Conservation (phyloP, 2,113 vertebrate genomes). For the Desmodus rotundus region DNA sequence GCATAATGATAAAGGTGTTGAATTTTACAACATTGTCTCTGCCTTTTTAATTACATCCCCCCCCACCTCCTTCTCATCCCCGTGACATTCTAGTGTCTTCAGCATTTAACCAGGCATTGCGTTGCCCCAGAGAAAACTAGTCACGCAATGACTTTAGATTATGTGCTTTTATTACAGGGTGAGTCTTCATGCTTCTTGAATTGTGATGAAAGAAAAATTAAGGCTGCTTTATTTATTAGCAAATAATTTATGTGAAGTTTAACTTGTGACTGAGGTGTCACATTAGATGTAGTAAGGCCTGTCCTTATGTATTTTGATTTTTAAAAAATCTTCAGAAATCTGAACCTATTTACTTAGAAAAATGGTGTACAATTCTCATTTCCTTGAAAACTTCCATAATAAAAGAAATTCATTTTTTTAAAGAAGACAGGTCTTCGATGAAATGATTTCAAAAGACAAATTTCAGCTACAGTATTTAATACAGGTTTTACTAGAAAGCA, state of each 20-base stretch:
- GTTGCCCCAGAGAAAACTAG: not conserved
- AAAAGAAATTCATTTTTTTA: not conserved
- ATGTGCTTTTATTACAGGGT: not conserved
- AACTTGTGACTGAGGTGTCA: not conserved
- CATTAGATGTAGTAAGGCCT: not conserved
- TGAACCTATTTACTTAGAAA: not conserved
- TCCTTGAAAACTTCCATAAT: not conserved
- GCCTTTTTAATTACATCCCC: constrained; percentile 4
- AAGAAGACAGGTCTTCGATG: not conserved
- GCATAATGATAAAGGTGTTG: constrained; percentile 2
- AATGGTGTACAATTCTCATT: not conserved
- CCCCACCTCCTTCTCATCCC: not conserved
- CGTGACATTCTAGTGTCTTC: not conserved
- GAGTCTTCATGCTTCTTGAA: not conserved
- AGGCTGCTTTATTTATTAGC: not conserved
- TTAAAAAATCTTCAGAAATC: not conserved
- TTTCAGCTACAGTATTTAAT: not conserved
- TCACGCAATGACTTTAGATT: fast-evolving
- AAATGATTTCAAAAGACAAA: not conserved
- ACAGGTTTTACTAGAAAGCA: not conserved
- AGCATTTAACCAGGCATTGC: not conserved
- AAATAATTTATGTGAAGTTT: not conserved
- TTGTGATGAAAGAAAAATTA: not conserved
- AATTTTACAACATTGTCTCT: not conserved
- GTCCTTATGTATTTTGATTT: not conserved